Conservation (phyloP, 2,113 vertebrate genomes). For the Saccopteryx bilineata region DNA sequence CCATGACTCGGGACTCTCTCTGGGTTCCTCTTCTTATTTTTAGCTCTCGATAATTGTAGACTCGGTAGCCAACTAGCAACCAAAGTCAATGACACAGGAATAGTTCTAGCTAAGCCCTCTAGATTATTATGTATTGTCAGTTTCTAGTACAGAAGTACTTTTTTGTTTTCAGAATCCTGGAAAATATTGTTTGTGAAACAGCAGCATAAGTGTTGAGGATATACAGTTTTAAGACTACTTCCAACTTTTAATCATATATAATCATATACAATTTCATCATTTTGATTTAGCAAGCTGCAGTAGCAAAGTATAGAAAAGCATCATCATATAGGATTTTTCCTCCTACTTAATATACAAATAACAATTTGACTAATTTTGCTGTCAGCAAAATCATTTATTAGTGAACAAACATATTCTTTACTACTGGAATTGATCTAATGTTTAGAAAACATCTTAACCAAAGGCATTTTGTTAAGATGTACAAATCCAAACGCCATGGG, state of each 20-base stretch:
- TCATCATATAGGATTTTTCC: not conserved
- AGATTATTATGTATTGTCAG: not conserved
- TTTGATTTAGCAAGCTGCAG: not conserved
- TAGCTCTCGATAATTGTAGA: not conserved
- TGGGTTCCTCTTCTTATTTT: not conserved
- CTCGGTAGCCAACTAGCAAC: not conserved
- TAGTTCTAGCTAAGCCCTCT: not conserved
- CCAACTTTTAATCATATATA: not conserved
- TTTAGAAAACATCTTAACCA: constrained; percentile 12
- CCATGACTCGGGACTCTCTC: not conserved
- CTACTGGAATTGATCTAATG: not conserved
- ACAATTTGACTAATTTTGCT: not conserved
- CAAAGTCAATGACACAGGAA: accelerated
- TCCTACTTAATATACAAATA: not conserved
- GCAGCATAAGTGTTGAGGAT: not conserved
- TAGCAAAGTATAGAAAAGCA: not conserved
- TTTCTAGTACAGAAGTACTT: not conserved
- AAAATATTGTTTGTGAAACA: not conserved
- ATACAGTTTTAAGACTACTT: not conserved
- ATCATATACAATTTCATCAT: not conserved
- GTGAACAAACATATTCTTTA: constrained; percentile 8
- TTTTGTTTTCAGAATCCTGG: not conserved
- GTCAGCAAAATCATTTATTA: not conserved
- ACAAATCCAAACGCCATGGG: not conserved
- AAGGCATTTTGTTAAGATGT: constrained; percentile 24